Percentiles rank a stretch among this genome's conserved stretches.
phyloP scores from a whole-genome alignment of 2,797 vertebrate species.

The Xiphophorus birchmanni region DNA sequence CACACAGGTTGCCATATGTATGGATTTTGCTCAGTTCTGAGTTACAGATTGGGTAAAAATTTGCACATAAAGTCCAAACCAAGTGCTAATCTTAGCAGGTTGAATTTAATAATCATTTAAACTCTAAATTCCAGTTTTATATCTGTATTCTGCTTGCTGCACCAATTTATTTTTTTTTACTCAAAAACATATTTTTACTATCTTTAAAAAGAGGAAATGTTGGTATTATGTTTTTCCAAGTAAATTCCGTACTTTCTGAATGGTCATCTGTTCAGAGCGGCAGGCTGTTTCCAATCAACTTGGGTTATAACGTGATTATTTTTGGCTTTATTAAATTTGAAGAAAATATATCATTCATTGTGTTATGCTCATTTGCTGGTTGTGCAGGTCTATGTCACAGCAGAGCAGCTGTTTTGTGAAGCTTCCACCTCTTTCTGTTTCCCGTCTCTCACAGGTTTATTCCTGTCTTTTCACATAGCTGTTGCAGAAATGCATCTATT shows the following conservation, averaged over 20 bases:
- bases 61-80: background rate
- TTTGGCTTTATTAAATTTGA: background rate
- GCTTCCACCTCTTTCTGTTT: background rate
- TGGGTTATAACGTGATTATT: background rate
- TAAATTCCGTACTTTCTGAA: background rate
- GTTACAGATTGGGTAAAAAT: too few relatives aligned
- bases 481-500: constrained; percentile 12
- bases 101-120: background rate
- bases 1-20: background rate
- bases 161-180: background rate
- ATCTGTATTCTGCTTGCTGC: background rate
- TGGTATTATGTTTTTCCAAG: background rate
- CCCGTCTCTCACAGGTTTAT: background rate
- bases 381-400: background rate
- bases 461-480: constrained; percentile 3
- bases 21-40: background rate
- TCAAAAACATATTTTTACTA: too few relatives aligned
- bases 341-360: background rate
- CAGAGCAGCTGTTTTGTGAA: background rate
- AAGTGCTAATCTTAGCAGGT: background rate
- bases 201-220: background rate
- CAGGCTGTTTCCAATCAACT: background rate
- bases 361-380: background rate
- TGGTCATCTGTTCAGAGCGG: background rate
- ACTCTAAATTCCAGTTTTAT: background rate